These are phyloP conservation scores for Manacus vitellinus DNA, from an alignment of 2,113 vertebrate genomes.

Conservation along the genomic window DNA sequence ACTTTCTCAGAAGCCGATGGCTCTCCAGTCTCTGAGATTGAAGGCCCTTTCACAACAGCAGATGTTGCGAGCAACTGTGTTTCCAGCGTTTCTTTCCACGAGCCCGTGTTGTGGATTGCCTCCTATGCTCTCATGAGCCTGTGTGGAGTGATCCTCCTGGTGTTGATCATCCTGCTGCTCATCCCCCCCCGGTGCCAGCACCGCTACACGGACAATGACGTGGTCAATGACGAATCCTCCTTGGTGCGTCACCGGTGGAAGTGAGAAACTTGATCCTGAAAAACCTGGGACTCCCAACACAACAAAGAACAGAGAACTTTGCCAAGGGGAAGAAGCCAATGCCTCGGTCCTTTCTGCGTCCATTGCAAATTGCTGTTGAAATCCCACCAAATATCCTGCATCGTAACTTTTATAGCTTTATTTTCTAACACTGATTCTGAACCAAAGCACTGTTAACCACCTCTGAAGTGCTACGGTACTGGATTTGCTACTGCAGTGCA, in stretches of 20 bases:
- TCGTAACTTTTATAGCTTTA: conserved; percentile 65
- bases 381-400: conserved; percentile 33
- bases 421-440: conserved; percentile 65
- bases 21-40: conserved; percentile 83
- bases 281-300: background rate
- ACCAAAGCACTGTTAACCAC: conserved; percentile 65
- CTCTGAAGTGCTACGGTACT: conserved; percentile 46
- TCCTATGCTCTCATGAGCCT: conserved; percentile 90
- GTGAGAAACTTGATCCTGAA: conserved; percentile 60
- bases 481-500: conserved; percentile 4
- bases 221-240: conserved; percentile 92
- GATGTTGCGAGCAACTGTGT: conserved; percentile 86
- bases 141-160: conserved; percentile 84
- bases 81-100: conserved; percentile 55
- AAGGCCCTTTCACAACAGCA: conserved; percentile 87
- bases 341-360: background rate
- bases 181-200: conserved; percentile 74
- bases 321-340: background rate
- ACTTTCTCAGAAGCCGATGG: conserved; percentile 78
- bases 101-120: conserved; percentile 88
- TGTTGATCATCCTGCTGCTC: conserved; percentile 82
- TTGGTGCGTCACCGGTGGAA: conserved; percentile 94
- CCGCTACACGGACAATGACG: conserved; percentile 64
- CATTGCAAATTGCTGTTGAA: background rate
- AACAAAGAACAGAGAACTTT: background rate